phyloP scores from a whole-genome alignment of 2,797 vertebrate species.

The Pangasius djambal region DNA sequence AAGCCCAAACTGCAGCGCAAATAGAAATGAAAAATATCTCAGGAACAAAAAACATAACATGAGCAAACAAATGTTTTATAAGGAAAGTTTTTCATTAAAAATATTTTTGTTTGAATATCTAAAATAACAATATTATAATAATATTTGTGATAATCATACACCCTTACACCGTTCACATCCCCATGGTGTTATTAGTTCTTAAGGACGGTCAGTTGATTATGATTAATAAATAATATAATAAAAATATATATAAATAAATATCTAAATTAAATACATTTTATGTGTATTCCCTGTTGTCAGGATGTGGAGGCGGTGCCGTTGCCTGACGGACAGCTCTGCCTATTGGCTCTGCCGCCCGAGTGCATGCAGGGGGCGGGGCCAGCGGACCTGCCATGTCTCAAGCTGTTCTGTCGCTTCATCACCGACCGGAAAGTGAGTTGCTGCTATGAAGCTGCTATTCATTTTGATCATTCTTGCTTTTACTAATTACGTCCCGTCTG shows the following conservation, averaged over 20 bases:
- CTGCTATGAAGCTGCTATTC: not conserved
- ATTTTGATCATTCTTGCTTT: not conserved
- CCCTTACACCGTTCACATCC: too few relatives aligned
- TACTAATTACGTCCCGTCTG: not conserved
- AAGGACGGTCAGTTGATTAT: too few relatives aligned
- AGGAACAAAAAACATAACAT: not conserved
- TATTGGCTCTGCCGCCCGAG: conserved; percentile 77
- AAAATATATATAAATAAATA: not conserved
- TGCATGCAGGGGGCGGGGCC: conserved; percentile 74
- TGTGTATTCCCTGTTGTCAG: conserved; percentile 60
- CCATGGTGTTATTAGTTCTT: too few relatives aligned
- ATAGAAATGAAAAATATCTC: not conserved
- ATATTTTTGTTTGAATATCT: too few relatives aligned
- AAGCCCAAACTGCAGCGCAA: not conserved
- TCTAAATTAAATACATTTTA: not conserved
- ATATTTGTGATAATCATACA: not conserved
- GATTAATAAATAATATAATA: not conserved
- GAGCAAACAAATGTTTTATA: not conserved
- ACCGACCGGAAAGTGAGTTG: conserved; percentile 78
- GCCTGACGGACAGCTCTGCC: conserved; percentile 80
- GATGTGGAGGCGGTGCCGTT: conserved; percentile 81
- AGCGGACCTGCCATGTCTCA: conserved; percentile 72
- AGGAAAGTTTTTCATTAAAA: too few relatives aligned
- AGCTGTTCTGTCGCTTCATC: conserved; percentile 79
- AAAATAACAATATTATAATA: not conserved